Conservation (phyloP, 2,888 invertebrate species). For the Argyresthia albistria region DNA sequence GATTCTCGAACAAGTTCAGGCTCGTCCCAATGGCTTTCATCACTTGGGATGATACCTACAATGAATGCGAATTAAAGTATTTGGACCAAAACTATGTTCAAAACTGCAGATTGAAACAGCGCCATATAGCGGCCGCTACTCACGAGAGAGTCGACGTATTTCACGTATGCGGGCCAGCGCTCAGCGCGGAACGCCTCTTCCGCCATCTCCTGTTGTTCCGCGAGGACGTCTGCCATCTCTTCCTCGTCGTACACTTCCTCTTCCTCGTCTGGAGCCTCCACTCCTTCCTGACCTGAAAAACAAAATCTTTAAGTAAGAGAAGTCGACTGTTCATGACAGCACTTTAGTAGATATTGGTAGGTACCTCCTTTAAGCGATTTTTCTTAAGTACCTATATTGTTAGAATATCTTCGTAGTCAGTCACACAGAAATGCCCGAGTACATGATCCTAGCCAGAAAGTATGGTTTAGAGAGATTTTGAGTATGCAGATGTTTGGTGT, state of each 20-base stretch:
- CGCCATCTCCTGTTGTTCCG: constrained; percentile 49
- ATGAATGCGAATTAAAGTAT: too few relatives aligned
- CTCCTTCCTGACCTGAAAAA: constrained; percentile 40
- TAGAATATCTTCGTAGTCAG: too few relatives aligned
- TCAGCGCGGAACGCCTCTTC: constrained; percentile 43
- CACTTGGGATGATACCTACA: constrained; percentile 49
- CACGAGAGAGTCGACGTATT: constrained; percentile 57
- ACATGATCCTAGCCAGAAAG: too few relatives aligned
- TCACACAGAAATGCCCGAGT: too few relatives aligned
- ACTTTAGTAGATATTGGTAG: too few relatives aligned
- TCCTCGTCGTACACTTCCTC: constrained; percentile 52
- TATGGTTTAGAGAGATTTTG: too few relatives aligned
- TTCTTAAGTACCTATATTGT: too few relatives aligned
- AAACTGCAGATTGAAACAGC: too few relatives aligned
- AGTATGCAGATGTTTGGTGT: too few relatives aligned
- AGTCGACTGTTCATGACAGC: neutral
- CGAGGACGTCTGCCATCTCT: constrained; percentile 54
- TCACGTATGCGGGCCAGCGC: constrained; percentile 65
- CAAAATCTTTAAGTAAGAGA: neutral
- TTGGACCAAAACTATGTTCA: too few relatives aligned
- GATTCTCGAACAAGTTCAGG: constrained; percentile 70
- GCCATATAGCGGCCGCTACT: constrained; percentile 8
- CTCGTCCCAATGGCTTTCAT: constrained; percentile 64
- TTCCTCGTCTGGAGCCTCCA: constrained; percentile 51
- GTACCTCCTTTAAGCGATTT: too few relatives aligned